Conservation (phyloP, 2,113 vertebrate genomes). For the Dermatemys mawii region DNA sequence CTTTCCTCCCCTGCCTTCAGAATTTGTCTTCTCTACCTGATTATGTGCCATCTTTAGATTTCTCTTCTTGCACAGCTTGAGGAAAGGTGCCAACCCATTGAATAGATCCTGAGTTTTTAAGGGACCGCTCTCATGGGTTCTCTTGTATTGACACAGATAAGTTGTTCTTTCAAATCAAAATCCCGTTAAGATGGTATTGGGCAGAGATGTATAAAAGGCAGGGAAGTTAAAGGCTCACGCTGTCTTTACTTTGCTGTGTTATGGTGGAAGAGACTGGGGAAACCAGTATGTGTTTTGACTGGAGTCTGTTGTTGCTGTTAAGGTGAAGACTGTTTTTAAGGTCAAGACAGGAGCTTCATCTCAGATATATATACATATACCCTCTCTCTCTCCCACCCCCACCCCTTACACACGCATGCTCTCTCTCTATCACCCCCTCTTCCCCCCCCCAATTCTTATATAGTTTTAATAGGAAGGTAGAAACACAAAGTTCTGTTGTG, state of each 20-base stretch:
- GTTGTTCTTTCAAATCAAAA: conserved; percentile 11
- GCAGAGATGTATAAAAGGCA: background rate
- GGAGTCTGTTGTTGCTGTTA: background rate
- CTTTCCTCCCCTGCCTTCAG: fast-evolving
- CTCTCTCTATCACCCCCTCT: too few species aligned
- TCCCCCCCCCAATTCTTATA: background rate
- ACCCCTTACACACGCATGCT: too few species aligned
- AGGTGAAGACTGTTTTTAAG: conserved; percentile 3
- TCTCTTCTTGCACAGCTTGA: background rate
- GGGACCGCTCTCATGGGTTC: background rate
- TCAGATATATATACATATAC: background rate
- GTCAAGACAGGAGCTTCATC: too few species aligned
- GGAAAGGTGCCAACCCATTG: background rate
- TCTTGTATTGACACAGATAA: background rate
- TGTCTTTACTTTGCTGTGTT: background rate
- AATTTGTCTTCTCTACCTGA: background rate
- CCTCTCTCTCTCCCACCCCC: too few species aligned
- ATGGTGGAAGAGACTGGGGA: background rate
- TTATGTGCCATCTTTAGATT: background rate
- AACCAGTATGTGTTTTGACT: background rate
- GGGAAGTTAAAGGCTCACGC: background rate
- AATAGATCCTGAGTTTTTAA: background rate
- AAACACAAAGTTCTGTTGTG: background rate
- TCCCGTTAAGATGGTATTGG: background rate
- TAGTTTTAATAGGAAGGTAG: background rate